Evolutionary conservation across 1,140 invertebrate genomes (phyloP), one percentile per base, ranked within the genome.

Genomic region (Drosophila subpulchrella): DNA sequence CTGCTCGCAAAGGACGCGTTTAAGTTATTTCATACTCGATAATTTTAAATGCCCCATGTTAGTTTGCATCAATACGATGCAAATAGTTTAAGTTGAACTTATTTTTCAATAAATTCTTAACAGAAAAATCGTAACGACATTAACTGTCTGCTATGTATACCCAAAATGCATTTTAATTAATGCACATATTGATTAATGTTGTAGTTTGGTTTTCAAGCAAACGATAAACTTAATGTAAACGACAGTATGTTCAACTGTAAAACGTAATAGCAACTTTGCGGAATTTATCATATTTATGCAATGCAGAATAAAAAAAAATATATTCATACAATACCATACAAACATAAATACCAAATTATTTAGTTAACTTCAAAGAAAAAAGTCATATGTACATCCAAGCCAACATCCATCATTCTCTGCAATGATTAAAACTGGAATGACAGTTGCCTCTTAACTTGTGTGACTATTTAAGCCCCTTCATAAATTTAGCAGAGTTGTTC

Each of bases 1-100:
- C 78, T 70, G 78, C 84, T 57, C 91, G 91, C 63, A 91, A 91
- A 78, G 91, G 83, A 91, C 91, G 91, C 15, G 90, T 88, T 68
- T 91, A 91, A 91, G 48, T 82, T 54, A 81, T 70, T 65, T 65
- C 56, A 60, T 63, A 60, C 54, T 46, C 30, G 46, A 79, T 76
- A 39, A 66, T 68, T 85, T 88, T 24, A 56, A 73, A 68, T 59
- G 34, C 59, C 76, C 66, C 55, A 54, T 46, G 67, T 77, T 80
- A 65, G 63, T 82, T 86, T 86, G 66, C 54, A 66, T 61, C 55
- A 60, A 62, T 34, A 36, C 53, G 56, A 62, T 63, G 71, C 70
- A 70, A 53, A 50, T 59, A 48, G 44, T 68, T 68, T 76, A 50
- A 42, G 55, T 60, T 68, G n/a, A 68, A 55, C n/a, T 36, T 36